These are phyloP conservation scores for Pyrgus malvae DNA, from an alignment of 2,888 invertebrate genomes.

Conservation along the genomic window DNA sequence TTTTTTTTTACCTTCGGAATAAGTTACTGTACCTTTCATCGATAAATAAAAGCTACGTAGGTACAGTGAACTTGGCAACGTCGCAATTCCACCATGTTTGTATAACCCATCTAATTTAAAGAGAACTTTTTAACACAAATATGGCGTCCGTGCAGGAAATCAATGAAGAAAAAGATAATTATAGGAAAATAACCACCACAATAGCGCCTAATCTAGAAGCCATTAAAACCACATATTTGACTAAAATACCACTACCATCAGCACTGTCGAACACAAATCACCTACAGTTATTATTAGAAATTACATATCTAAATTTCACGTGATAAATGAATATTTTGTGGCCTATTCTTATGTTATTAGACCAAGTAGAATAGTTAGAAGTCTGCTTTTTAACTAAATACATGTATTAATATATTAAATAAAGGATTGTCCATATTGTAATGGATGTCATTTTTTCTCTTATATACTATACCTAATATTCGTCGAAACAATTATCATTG, in stretches of 20 bases:
- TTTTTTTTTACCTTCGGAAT: no score
- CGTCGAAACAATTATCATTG: slow-evolving; percentile 75
- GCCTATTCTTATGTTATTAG: background rate
- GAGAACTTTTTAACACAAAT: slow-evolving; percentile 30
- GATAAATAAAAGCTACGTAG: slow-evolving; percentile 5
- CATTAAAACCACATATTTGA: slow-evolving; percentile 8
- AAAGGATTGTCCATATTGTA: slow-evolving; percentile 37
- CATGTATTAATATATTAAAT: slow-evolving; percentile 15
- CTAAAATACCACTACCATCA: slow-evolving; percentile 15
- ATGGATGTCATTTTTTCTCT: slow-evolving; percentile 45
- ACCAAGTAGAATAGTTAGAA: slow-evolving; percentile 28
- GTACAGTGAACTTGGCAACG: slow-evolving; percentile 39
- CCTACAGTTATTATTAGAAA: slow-evolving; percentile 12
- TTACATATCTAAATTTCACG: background rate
- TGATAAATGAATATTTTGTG: background rate
- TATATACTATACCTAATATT: slow-evolving; percentile 78
- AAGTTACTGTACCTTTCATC: no score
- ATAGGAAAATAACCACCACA: background rate
- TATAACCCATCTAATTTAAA: slow-evolving; percentile 57
- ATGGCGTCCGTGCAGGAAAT: background rate
- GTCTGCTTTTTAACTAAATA: background rate
- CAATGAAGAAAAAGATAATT: background rate
- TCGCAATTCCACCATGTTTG: slow-evolving; percentile 54
- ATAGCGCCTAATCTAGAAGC: background rate
- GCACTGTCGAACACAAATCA: slow-evolving; percentile 23